Base-by-base conservation (phyloP, 2,113 vertebrate species). In the Australoheros scitulus region DNA sequence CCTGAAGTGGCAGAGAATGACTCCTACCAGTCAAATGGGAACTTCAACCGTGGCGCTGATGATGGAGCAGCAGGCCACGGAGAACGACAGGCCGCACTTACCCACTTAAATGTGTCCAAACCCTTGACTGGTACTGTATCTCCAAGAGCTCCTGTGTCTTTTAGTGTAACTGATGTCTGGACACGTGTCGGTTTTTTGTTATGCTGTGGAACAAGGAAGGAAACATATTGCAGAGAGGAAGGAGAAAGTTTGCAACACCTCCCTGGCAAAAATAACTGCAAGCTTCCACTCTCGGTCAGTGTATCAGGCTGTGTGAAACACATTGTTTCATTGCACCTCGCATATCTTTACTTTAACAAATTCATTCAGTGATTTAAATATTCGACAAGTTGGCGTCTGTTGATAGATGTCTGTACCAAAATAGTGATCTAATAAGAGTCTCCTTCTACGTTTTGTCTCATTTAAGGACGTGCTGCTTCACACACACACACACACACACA, bases 201-300 rank as follows among this genome's bases (percentile, higher is more conserved):
- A 78, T 76, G 76, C 77, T 18, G 80, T 82, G 82, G 64, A 81
- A 89, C 76, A 76, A 89, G 91, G 92, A 93, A 93, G 93, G 94
- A 94, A 95, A 85, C 89, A 76, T 85, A 76, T 68, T 41, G 85
- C 77, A 79, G 15, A 87, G 87, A 85, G 93, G 92, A 94, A 95
- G 91, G 75, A 89, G 81, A 92, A 90, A 88, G 92, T 94, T 92
- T 82, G 89, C 77, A 70, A 80, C 65, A 61, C 87, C 80, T 85
- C 82, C 76, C 80, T 74, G 82, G 61, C 78, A 87, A 76, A 90
- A 63, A 68, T 34, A 77, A 89, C 29, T n/a, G 60, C 22, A 76
- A 59, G 50, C 79, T 89, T 91, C 75, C 80, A 76, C 56, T 76
- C 34, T 58, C 6, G 43, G 61, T 55, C 24, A 24, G 41, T 60